Percentiles rank a stretch among this genome's conserved stretches.
Evolutionary conservation across 2,113 vertebrate genomes (phyloP).

Genomic region (Ovis aries): DNA sequence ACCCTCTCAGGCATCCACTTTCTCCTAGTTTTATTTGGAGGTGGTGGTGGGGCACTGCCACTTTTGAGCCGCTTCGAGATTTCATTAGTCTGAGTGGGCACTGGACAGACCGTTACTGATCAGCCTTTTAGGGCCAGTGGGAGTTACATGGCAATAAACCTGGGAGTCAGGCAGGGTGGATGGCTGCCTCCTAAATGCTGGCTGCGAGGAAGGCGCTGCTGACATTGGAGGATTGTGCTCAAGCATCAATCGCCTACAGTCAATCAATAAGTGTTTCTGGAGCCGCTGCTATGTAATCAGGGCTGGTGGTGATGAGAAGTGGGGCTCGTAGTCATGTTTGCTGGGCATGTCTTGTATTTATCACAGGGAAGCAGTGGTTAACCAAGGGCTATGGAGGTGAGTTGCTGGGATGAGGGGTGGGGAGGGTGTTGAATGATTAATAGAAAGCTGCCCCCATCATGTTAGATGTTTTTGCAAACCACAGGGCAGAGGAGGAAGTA

Average conservation of each 20-base stretch:
- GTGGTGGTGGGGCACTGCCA: neutral
- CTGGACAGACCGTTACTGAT: neutral
- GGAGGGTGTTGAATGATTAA: fast-evolving
- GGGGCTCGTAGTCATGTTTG: fast-evolving
- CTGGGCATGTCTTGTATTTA: neutral
- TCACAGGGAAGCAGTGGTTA: neutral
- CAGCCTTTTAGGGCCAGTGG: constrained; percentile 23
- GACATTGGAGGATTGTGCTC: neutral
- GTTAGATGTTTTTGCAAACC: neutral
- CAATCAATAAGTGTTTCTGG: neutral
- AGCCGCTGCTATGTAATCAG: neutral
- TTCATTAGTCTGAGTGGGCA: constrained; percentile 47
- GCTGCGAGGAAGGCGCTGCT: neutral
- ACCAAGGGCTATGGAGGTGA: neutral
- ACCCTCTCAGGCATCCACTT: neutral
- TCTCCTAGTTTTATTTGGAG: neutral
- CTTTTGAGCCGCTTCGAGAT: neutral
- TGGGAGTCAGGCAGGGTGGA: neutral
- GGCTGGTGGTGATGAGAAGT: neutral
- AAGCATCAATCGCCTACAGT: neutral
- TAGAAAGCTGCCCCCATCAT: too few relatives aligned
- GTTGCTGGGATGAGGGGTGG: fast-evolving
- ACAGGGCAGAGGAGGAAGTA: fast-evolving
- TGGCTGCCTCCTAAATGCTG: neutral
- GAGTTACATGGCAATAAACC: constrained; percentile 35